A percentile compares a stretch with the other conserved stretches of the same genome.
Evolutionary conservation across 1,140 invertebrate genomes (phyloP).

Genomic region (Zophobas atratus): DNA sequence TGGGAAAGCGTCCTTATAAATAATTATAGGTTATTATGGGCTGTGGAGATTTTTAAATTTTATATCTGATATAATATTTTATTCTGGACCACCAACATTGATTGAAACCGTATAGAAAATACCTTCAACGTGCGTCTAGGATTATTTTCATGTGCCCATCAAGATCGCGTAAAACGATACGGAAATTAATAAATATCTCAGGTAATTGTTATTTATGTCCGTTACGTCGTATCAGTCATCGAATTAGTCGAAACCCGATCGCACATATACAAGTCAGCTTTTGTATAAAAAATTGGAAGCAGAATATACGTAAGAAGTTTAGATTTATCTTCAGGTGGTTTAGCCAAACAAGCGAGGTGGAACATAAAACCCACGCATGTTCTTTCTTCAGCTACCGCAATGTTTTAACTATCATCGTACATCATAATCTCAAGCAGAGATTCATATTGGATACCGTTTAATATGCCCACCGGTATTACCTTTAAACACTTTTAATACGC

Average conservation of each 20-base stretch:
- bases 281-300: constrained; percentile 28
- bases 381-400: constrained; percentile 55
- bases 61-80: constrained; percentile 59
- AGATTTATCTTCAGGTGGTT: constrained; percentile 50
- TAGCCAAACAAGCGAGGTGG: constrained; percentile 52
- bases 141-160: constrained; percentile 5
- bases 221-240: constrained; percentile 1
- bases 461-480: constrained; percentile 54
- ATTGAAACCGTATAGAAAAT: constrained; percentile 27
- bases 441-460: constrained; percentile 54
- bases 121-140: constrained; percentile 1
- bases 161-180: constrained; percentile 23
- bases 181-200: constrained; percentile 27
- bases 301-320: constrained; percentile 6
- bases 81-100: constrained; percentile 59
- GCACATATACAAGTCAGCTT: constrained; percentile 26
- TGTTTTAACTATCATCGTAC: constrained; percentile 56
- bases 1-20: constrained; percentile 59
- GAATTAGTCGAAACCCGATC: constrained; percentile 22
- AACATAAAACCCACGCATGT: constrained; percentile 56
- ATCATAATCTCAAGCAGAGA: constrained; percentile 57
- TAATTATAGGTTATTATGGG: constrained; percentile 59
- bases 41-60: constrained; percentile 55
- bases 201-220: constrained; percentile 22
- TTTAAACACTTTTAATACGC: constrained; percentile 46